Conservation (phyloP, 2,797 vertebrate genomes). For the Lemur catta region DNA sequence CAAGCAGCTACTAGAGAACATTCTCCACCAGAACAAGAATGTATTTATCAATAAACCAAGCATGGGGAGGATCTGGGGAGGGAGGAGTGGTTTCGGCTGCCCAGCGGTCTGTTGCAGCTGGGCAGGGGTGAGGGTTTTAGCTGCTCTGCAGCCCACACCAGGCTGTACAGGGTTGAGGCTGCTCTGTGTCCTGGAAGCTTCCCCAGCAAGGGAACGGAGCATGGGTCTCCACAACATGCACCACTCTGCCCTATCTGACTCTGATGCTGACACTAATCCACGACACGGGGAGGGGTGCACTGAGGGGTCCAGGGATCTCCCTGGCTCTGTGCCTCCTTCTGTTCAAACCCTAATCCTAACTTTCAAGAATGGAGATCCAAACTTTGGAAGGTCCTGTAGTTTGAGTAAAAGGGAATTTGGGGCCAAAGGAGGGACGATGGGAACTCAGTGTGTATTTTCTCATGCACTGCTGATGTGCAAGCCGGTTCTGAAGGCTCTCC, state of each 20-base stretch:
- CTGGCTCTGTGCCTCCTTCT: neutral
- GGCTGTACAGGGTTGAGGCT: neutral
- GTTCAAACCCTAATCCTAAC: neutral
- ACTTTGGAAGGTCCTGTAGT: neutral
- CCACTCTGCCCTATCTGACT: neutral
- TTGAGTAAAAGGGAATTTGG: neutral
- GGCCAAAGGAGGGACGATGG: neutral
- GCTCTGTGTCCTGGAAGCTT: neutral
- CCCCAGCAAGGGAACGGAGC: neutral
- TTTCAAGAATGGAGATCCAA: neutral
- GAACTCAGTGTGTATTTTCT: neutral
- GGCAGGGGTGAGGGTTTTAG: neutral
- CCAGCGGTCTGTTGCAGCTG: neutral
- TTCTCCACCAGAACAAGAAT: neutral
- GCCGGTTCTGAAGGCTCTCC: neutral
- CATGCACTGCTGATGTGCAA: accelerated
- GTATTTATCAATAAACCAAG: neutral
- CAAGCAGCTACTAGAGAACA: neutral
- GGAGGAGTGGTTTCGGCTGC: neutral
- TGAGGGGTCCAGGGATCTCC: neutral
- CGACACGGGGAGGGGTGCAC: neutral
- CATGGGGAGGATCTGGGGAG: neutral
- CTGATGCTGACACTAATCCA: neutral
- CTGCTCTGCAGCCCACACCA: neutral
- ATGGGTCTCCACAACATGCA: neutral